Evolutionary conservation across 1,140 invertebrate genomes (phyloP), one percentile per base, ranked within the genome.

Genomic region (Heliconius hewitsoni): DNA sequence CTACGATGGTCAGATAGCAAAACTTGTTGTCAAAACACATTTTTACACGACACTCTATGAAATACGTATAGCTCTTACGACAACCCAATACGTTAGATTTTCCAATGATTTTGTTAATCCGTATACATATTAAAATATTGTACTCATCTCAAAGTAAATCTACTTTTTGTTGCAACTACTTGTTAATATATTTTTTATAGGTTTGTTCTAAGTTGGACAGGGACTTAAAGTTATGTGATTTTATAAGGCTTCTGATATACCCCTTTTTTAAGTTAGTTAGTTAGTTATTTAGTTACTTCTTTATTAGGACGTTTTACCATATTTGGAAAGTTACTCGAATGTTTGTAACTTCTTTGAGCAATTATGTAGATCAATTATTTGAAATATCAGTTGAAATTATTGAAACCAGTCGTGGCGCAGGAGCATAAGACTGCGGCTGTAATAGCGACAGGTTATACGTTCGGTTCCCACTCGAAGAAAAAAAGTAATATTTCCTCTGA

Each of bases 131-230:
- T 70, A 8, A 6, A 71, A 70, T 76, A 23, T 52, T 70, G 74
- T 42, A 78, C 80, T 80, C 66, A 78, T 80, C 76, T 80, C 72
- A n/a, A 30, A 23, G 71, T 73, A 77, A 57, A 79, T 60, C 76
- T 57, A 81, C 85, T 89, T 91, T 88, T 87, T 83, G 82, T 87
- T 80, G 81, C 82, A 87, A 87, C 89, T 90, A 90, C 89, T 86
- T 87, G 83, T 86, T 91, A 90, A 90, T 90, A 87, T 90, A 82
- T 77, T 90, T 90, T 90, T 91, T 91, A 89, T 90, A 72, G 75
- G 76, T 83, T 83, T 83, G 77, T 81, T 81, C 78, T 73, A 73
- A 37, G 34, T 57, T 78, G 52, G 71, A 57, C 18, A 71, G 37
- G 37, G 60, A 39, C 74, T 71, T 34, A 39, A 42, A 76, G 66